Conservation (phyloP, 92 coral and sea anemone species). For the Paragorgia papillata region DNA sequence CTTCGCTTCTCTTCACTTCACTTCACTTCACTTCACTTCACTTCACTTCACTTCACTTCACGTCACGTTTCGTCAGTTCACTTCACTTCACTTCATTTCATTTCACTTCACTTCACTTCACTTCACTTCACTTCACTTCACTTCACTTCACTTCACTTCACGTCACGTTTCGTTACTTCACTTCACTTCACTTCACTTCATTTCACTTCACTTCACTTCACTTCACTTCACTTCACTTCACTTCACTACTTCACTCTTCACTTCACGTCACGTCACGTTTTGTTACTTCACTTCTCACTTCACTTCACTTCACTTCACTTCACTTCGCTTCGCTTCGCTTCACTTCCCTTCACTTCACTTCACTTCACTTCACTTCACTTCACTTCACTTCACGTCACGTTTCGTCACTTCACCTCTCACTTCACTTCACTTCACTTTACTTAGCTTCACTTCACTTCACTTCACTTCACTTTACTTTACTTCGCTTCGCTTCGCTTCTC, state of each 20-base stretch:
- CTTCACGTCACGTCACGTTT: not conserved
- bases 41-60: not conserved
- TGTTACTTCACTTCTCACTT: not conserved
- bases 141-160: not conserved
- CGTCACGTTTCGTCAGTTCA: not conserved
- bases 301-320: not conserved
- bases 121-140: too few species aligned
- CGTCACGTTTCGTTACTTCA: too few species aligned
- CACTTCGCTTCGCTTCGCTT: not conserved
- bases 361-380: not conserved
- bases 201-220: not conserved
- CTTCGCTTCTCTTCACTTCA: not conserved
- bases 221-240: conserved; percentile 5
- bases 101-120: not conserved
- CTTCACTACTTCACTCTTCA: not conserved
- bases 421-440: conserved; percentile 35
- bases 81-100: not conserved
- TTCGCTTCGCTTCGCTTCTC: not conserved
- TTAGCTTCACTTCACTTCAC: too few species aligned
- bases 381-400: conserved; percentile 27
- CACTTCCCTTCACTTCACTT: too few species aligned
- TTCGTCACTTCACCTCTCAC: not conserved
- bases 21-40: not conserved
- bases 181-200: not conserved
- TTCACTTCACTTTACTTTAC: too few species aligned